Conservation (phyloP, 2,888 invertebrate genomes). For the Mythimna ferrago region DNA sequence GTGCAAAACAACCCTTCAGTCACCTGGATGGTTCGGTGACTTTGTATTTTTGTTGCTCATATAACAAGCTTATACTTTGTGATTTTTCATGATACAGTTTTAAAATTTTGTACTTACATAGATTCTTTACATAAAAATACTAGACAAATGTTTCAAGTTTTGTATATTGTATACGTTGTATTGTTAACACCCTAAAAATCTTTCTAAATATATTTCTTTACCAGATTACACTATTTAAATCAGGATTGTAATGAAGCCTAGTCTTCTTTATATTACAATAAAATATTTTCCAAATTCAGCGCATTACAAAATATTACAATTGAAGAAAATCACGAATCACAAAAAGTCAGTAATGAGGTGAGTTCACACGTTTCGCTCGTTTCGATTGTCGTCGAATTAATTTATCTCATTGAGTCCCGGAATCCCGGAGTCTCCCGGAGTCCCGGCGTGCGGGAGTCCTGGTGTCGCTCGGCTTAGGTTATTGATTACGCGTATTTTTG, state of each 20-base stretch:
- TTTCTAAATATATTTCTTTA: too few relatives aligned
- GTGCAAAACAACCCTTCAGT: too few relatives aligned
- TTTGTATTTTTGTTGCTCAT: too few relatives aligned
- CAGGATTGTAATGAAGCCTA: neutral
- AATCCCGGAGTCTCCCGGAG: neutral
- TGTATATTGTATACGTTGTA: too few relatives aligned
- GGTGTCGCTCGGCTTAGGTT: slow-evolving; percentile 31
- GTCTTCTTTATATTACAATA: neutral
- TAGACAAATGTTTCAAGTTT: too few relatives aligned
- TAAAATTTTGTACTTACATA: too few relatives aligned
- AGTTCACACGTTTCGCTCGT: slow-evolving; percentile 46
- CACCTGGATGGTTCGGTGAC: too few relatives aligned
- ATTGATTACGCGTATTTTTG: slow-evolving; percentile 56
- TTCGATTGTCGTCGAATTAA: slow-evolving; percentile 55
- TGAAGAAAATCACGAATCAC: slow-evolving; percentile 26
- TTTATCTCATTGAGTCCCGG: slow-evolving; percentile 47
- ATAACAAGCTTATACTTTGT: too few relatives aligned
- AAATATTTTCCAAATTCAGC: slow-evolving; percentile 3
- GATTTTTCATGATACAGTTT: too few relatives aligned
- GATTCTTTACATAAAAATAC: too few relatives aligned
- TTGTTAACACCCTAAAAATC: too few relatives aligned
- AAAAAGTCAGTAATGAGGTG: slow-evolving; percentile 39
- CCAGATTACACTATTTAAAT: neutral
- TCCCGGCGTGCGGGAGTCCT: slow-evolving; percentile 6
- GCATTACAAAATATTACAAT: slow-evolving; percentile 4